Evolutionary conservation across 2,113 vertebrate species (phyloP).

Genomic region (Campylorhamphus procurvoides): DNA sequence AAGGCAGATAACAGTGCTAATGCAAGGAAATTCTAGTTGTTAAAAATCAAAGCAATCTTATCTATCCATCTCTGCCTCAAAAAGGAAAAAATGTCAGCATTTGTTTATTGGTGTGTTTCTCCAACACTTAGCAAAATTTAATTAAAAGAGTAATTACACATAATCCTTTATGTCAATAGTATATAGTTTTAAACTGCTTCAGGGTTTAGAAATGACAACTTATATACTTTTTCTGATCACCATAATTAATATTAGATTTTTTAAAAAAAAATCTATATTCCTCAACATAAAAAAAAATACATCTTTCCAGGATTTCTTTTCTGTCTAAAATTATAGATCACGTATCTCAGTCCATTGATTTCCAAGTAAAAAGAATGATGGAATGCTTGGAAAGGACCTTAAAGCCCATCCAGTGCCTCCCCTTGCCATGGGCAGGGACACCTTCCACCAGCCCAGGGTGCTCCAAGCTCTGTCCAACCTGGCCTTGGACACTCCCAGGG

Average conservation of each 20-base stretch:
- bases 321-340: neutral
- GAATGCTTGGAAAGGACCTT: neutral
- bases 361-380: neutral
- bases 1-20: neutral
- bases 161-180: neutral
- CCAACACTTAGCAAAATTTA: neutral
- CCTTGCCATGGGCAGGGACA: neutral
- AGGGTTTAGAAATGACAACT: neutral
- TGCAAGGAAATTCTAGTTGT: neutral
- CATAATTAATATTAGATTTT: neutral
- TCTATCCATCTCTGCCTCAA: neutral
- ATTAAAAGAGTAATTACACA: neutral
- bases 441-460: fast-evolving
- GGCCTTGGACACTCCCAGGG: neutral
- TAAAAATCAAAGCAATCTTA: neutral
- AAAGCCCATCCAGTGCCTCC: neutral
- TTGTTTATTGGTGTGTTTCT: neutral
- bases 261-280: neutral
- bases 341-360: neutral
- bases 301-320: neutral
- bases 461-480: fast-evolving
- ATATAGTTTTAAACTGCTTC: neutral
- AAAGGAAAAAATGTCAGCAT: neutral
- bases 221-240: neutral
- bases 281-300: neutral